Evolutionary conservation across 37 sponge, comb jelly and placozoan species (phyloP).

Genomic region (Eunapius fragilis): DNA sequence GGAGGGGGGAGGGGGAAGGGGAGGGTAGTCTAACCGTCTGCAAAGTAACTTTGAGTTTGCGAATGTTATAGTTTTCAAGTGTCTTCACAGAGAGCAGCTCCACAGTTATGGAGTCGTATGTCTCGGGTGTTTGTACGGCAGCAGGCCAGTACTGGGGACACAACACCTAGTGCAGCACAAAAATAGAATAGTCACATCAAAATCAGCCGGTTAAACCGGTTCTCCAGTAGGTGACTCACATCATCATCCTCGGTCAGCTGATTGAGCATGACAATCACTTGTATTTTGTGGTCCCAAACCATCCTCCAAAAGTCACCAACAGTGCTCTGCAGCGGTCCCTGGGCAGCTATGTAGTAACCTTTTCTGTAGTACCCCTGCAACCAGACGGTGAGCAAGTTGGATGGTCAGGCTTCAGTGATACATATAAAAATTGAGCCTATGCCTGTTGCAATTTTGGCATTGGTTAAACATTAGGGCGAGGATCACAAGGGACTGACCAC

Average conservation of each 20-base stretch:
- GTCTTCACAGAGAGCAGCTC: constrained; percentile 14
- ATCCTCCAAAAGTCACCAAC: not conserved
- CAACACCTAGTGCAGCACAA: constrained; percentile 36
- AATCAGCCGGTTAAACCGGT: not conserved
- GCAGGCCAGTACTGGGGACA: constrained; percentile 84
- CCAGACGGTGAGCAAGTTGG: not conserved
- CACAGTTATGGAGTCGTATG: not conserved
- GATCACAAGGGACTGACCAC: no score
- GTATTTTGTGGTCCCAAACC: not conserved
- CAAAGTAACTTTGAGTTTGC: constrained; percentile 76
- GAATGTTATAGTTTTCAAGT: constrained; percentile 52
- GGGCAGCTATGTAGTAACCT: not conserved
- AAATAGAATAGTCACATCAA: not conserved
- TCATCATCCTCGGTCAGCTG: not conserved
- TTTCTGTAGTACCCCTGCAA: not conserved
- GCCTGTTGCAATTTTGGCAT: no score
- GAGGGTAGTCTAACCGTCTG: constrained; percentile 24
- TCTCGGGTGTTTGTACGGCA: constrained; percentile 4
- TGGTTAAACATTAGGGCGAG: no score
- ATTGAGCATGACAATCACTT: not conserved
- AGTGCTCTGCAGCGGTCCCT: not conserved
- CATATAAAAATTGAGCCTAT: no score
- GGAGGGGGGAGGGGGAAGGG: not conserved
- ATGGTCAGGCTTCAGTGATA: no score
- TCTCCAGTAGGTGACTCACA: not conserved